Conservation (phyloP, 2,888 invertebrate genomes). For the Orchesella flavescens region DNA sequence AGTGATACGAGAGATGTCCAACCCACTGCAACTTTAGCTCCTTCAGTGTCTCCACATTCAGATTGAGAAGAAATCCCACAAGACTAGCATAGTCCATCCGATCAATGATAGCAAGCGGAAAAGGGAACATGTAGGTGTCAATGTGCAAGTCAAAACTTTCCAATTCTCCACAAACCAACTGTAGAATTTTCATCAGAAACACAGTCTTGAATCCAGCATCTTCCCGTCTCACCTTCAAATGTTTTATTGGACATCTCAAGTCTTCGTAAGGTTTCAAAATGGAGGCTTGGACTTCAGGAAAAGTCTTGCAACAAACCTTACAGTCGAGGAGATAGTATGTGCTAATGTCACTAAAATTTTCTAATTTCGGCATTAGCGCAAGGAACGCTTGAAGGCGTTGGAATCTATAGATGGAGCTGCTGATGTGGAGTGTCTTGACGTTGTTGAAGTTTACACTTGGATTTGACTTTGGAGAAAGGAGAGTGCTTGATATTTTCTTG, state of each 20-base stretch:
- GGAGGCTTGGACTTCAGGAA: slow-evolving; percentile 41
- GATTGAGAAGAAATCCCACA: slow-evolving; percentile 56
- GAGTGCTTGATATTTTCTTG: not conserved
- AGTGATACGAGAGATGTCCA: slow-evolving; percentile 55
- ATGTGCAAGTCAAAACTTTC: slow-evolving; percentile 58
- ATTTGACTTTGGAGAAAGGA: slow-evolving; percentile 23
- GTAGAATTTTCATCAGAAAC: slow-evolving; percentile 51
- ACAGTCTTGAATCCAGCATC: slow-evolving; percentile 52
- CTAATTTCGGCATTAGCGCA: slow-evolving; percentile 37
- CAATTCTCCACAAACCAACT: slow-evolving; percentile 34
- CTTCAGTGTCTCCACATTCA: slow-evolving; percentile 47
- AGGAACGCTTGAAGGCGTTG: slow-evolving; percentile 45
- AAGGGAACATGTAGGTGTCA: slow-evolving; percentile 38
- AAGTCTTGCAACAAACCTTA: slow-evolving; percentile 50
- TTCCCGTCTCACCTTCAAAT: slow-evolving; percentile 33
- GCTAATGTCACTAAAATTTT: slow-evolving; percentile 34
- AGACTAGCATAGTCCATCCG: slow-evolving; percentile 60
- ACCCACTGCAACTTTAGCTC: slow-evolving; percentile 63
- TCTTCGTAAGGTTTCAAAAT: slow-evolving; percentile 35
- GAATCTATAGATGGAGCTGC: slow-evolving; percentile 40
- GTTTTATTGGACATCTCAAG: slow-evolving; percentile 12
- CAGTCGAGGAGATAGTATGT: slow-evolving; percentile 49
- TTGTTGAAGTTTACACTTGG: slow-evolving; percentile 34
- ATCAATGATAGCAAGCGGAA: slow-evolving; percentile 51
- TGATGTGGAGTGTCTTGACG: slow-evolving; percentile 32